A percentile compares a stretch with the other conserved stretches of the same genome.
Evolutionary conservation across 2,797 vertebrate genomes (phyloP).

Genomic region (Catostomus latipinnis): DNA sequence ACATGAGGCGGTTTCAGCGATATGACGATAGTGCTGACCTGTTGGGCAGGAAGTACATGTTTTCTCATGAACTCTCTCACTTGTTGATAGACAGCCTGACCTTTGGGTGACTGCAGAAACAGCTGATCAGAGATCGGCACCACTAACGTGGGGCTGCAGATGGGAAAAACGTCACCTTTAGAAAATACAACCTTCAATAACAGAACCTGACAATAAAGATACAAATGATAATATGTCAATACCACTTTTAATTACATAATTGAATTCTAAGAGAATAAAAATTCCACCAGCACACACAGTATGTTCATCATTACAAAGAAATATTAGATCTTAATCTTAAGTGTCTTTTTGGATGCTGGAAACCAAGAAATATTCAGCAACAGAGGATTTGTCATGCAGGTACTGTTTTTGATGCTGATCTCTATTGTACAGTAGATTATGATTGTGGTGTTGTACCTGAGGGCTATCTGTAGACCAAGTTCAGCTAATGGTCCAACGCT

Average conservation of each 20-base stretch:
- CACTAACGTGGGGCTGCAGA: neutral
- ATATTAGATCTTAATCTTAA: neutral
- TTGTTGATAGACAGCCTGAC: conserved; percentile 79
- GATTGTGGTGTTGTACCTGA: conserved; percentile 72
- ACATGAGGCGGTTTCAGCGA: neutral
- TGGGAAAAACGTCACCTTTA: conserved; percentile 15
- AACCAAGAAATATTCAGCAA: neutral
- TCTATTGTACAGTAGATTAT: neutral
- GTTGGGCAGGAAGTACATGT: conserved; percentile 85
- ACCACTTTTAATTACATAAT: conserved; percentile 2
- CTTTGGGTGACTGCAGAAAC: conserved; percentile 82
- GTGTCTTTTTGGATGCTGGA: neutral
- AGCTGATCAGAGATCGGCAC: conserved; percentile 60
- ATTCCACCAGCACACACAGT: neutral
- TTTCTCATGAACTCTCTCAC: conserved; percentile 89
- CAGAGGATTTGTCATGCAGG: neutral
- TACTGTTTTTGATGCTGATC: neutral
- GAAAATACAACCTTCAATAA: neutral
- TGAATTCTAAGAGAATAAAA: neutral
- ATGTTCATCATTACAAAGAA: too few species aligned
- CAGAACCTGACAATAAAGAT: neutral
- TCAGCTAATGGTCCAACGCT: conserved; percentile 87
- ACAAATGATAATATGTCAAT: neutral
- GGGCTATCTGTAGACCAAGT: conserved; percentile 81
- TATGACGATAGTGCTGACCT: conserved; percentile 75